Evolutionary conservation across 2,113 vertebrate genomes (phyloP).

Genomic region (Oryzias javanicus): DNA sequence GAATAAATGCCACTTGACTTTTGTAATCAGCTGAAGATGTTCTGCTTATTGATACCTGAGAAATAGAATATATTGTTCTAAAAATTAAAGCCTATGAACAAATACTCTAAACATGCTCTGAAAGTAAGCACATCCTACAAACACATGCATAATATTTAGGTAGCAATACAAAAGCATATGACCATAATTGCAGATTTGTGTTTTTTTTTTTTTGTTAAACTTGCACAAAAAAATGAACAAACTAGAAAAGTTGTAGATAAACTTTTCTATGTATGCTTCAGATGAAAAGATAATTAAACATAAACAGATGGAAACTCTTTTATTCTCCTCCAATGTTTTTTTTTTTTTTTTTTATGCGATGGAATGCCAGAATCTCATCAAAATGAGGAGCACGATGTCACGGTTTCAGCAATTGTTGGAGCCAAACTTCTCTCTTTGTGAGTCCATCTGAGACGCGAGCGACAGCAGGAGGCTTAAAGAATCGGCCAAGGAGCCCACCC

Average conservation of each 20-base stretch:
- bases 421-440: conserved; percentile 56
- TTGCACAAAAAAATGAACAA: neutral
- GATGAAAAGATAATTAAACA: neutral
- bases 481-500: conserved; percentile 59
- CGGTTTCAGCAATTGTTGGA: conserved; percentile 57
- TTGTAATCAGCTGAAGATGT: conserved; percentile 35
- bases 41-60: neutral
- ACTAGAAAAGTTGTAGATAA: neutral
- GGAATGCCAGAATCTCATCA: conserved; percentile 63
- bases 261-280: neutral
- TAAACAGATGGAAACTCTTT: neutral
- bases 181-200: neutral
- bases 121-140: neutral
- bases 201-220: neutral
- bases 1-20: conserved; percentile 74
- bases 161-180: neutral
- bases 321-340: conserved; percentile 1
- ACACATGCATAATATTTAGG: neutral
- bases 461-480: conserved; percentile 70
- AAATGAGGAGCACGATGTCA: conserved; percentile 63
- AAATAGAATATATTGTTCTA: neutral
- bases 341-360: conserved; percentile 33
- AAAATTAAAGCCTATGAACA: neutral
- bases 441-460: conserved; percentile 51
- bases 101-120: neutral